Percentiles rank a stretch among this genome's conserved stretches.
These are phyloP conservation scores for Amphipoea lucens DNA, from an alignment of 2,888 invertebrate genomes.

Conservation along the genomic window DNA sequence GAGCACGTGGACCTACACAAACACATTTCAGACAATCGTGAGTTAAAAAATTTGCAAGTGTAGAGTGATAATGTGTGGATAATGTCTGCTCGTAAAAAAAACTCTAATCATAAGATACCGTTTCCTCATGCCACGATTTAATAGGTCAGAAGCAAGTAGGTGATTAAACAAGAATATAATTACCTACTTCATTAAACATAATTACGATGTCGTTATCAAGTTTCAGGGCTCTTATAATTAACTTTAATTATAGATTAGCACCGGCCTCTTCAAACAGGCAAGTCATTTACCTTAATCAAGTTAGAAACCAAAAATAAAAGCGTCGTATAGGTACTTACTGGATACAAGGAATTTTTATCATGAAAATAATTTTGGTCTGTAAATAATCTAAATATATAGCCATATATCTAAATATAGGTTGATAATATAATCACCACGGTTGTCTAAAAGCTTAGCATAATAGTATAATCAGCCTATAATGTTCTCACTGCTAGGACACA, in stretches of 20 bases:
- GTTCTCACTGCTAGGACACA: background rate
- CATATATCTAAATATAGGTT: background rate
- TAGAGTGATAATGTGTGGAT: background rate
- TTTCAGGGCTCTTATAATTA: slow-evolving; percentile 57
- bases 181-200: slow-evolving; percentile 61
- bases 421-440: background rate
- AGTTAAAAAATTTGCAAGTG: background rate
- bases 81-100: slow-evolving; percentile 4
- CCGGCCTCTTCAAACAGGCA: slow-evolving; percentile 34
- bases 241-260: slow-evolving; percentile 61
- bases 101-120: background rate
- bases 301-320: slow-evolving; percentile 22
- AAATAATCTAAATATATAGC: background rate
- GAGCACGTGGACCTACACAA: background rate
- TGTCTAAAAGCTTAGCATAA: background rate
- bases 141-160: slow-evolving; percentile 35
- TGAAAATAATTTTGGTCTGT: background rate
- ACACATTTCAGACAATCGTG: background rate
- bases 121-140: background rate
- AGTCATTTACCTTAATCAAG: slow-evolving; percentile 51
- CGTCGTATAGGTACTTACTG: background rate
- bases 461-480: background rate
- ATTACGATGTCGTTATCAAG: slow-evolving; percentile 61
- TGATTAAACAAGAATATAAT: slow-evolving; percentile 59
- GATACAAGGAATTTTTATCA: background rate